Evolutionary conservation across 2,888 invertebrate genomes (phyloP), one percentile per base, ranked within the genome.

Genomic region (Synanthedon myopaeformis): DNA sequence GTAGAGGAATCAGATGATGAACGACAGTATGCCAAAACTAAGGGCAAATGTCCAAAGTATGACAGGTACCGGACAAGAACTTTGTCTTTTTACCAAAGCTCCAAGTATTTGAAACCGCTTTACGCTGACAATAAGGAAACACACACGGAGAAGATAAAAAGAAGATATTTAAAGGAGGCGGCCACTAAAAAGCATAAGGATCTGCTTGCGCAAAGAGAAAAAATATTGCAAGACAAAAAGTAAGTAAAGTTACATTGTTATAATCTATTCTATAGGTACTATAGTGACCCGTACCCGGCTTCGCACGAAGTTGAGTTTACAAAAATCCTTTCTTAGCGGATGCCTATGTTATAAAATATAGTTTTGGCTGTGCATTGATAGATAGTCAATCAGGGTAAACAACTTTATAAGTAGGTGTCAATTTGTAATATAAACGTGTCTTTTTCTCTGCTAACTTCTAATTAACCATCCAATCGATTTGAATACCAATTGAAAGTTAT

Each of bases 141-240:
- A 17, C 73, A 77, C 52, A 72, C 75, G 17, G 63, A 68, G 35
- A 82, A 76, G 60, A 78, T 89, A 12, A 78, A 78, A 41, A 79
- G 82, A 35, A 76, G 67, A 28, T 74, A 77, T 57, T 63, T 89
- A 4, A 87, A 76, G 66, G 87, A 90, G 14, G 61, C 85, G 41
- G 89, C 90, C 71, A 63, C 90, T 56, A 84, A 84, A 57, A 90
- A 90, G 67, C 82, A 90, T 14, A 90, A 84, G 68, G 87, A 90
- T 28, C 67, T 91, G 57, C 66, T 92, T 50, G 78, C 66, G 4
- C 82, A 79, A 52, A 89, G 90, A 63, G 89, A 91, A 51, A 84
- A 82, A 61, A 85, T 89, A 58, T 66, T 92, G 53, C 92, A 92
- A 65, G 89, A 87, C 56, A 87, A 89, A 69, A 90, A 89, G 92